Evolutionary conservation across 2,888 invertebrate species (phyloP).

Genomic region (Chaetoderma sp.): DNA sequence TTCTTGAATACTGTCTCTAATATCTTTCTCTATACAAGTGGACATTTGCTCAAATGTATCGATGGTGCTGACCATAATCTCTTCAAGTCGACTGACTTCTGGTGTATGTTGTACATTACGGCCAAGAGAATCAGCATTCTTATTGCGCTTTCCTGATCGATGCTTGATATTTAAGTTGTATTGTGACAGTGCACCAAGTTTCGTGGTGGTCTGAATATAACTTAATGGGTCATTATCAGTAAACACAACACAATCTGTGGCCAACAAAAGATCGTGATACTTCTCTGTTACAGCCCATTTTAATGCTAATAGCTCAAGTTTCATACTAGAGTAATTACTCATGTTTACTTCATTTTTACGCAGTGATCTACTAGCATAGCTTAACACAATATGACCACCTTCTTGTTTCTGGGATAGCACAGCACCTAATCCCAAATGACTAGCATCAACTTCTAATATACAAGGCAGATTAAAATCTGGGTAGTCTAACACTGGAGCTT

Average conservation of each 20-base stretch:
- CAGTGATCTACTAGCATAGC: slow-evolving; percentile 7
- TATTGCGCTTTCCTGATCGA: background rate
- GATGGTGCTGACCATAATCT: background rate
- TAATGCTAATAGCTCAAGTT: slow-evolving; percentile 8
- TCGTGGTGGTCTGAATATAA: background rate
- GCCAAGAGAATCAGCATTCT: background rate
- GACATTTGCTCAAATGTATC: too few species aligned
- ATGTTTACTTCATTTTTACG: slow-evolving; percentile 1
- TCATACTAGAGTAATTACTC: slow-evolving; percentile 3
- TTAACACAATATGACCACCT: background rate
- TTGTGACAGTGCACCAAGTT: slow-evolving; percentile 2
- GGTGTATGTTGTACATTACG: background rate
- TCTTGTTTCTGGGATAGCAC: slow-evolving; percentile 10
- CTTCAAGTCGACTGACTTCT: background rate
- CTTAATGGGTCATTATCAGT: slow-evolving; percentile 15
- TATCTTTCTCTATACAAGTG: too few species aligned
- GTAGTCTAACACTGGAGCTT: background rate
- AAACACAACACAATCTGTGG: background rate
- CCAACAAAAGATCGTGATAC: slow-evolving; percentile 1
- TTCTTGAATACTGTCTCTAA: too few species aligned
- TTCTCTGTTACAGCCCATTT: slow-evolving; percentile 14
- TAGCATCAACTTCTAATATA: slow-evolving; percentile 10
- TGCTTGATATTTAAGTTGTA: background rate
- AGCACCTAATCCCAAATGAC: slow-evolving; percentile 10
- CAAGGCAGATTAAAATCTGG: background rate